phyloP scores from a whole-genome alignment of 2,888 invertebrate species.

The Campoplex capitator region DNA sequence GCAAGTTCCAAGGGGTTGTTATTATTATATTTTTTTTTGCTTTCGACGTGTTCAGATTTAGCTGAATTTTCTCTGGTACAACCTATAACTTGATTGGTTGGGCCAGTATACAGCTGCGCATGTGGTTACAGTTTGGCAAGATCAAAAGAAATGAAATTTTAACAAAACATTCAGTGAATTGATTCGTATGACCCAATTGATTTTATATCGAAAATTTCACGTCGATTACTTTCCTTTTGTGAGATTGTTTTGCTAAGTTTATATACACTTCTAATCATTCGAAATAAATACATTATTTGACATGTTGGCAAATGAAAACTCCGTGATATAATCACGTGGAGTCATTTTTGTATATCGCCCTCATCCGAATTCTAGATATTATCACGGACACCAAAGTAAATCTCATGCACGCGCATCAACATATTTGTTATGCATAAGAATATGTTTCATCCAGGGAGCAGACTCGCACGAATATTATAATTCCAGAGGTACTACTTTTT shows the following conservation, averaged over 20 bases:
- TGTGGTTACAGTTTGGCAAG: not conserved
- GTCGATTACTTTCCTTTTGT: not conserved
- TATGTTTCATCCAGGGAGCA: not conserved
- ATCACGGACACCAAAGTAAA: not conserved
- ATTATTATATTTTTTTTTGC: constrained; percentile 4
- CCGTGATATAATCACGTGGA: not conserved
- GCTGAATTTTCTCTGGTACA: not conserved
- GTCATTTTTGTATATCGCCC: not conserved
- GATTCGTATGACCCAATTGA: constrained; percentile 15
- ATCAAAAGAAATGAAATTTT: constrained; percentile 11
- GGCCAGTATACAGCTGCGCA: constrained; percentile 22
- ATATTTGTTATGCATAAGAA: constrained; percentile 5
- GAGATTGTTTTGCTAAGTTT: constrained; percentile 10
- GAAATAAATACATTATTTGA: not conserved
- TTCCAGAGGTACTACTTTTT: not conserved
- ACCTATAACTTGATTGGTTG: constrained; percentile 36
- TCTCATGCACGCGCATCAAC: not conserved
- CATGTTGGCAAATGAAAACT: not conserved
- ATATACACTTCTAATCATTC: not conserved
- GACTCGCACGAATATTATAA: constrained; percentile 24
- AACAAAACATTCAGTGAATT: constrained; percentile 46
- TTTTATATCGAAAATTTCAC: constrained; percentile 32
- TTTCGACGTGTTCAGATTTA: constrained; percentile 9
- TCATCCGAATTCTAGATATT: not conserved
- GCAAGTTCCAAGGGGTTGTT: constrained; percentile 31